Conservation (phyloP, 2,888 invertebrate genomes). For the Ryuthela nishihirai region DNA sequence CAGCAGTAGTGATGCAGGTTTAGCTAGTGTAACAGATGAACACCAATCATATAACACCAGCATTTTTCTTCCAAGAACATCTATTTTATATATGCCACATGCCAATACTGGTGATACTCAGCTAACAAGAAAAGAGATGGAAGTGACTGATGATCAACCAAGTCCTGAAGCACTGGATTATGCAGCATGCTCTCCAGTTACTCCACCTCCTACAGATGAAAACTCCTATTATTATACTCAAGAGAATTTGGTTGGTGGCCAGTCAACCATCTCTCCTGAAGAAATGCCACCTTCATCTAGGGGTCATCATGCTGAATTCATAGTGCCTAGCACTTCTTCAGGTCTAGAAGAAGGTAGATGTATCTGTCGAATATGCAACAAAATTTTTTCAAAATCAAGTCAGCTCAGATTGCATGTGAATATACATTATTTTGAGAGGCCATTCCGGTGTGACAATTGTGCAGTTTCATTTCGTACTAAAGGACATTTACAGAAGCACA, state of each 20-base stretch:
- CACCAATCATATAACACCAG: slow-evolving; percentile 1
- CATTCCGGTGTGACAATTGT: slow-evolving; percentile 86
- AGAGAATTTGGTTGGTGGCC: slow-evolving; percentile 15
- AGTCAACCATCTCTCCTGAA: slow-evolving; percentile 10
- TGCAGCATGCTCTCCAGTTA: slow-evolving; percentile 21
- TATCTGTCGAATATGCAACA: slow-evolving; percentile 80
- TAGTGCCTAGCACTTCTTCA: slow-evolving; percentile 23
- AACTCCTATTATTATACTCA: slow-evolving; percentile 24
- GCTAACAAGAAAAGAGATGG: slow-evolving; percentile 15
- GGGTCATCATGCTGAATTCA: slow-evolving; percentile 20
- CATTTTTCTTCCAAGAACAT: background rate
- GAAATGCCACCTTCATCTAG: slow-evolving; percentile 13
- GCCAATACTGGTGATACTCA: background rate
- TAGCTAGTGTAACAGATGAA: slow-evolving; percentile 15
- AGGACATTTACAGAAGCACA: slow-evolving; percentile 90
- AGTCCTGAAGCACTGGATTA: slow-evolving; percentile 33
- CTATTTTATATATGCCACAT: slow-evolving; percentile 23
- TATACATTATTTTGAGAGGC: slow-evolving; percentile 91
- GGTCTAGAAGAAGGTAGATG: slow-evolving; percentile 52
- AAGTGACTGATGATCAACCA: slow-evolving; percentile 19
- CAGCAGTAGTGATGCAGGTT: slow-evolving; percentile 6
- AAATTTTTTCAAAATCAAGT: slow-evolving; percentile 85
- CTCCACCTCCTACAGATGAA: slow-evolving; percentile 27
- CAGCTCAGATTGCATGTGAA: slow-evolving; percentile 88
- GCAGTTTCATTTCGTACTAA: slow-evolving; percentile 84